A percentile compares a stretch with the other conserved stretches of the same genome.
Conservation (phyloP, 2,113 vertebrate species). For the Urocitellus parryii region DNA sequence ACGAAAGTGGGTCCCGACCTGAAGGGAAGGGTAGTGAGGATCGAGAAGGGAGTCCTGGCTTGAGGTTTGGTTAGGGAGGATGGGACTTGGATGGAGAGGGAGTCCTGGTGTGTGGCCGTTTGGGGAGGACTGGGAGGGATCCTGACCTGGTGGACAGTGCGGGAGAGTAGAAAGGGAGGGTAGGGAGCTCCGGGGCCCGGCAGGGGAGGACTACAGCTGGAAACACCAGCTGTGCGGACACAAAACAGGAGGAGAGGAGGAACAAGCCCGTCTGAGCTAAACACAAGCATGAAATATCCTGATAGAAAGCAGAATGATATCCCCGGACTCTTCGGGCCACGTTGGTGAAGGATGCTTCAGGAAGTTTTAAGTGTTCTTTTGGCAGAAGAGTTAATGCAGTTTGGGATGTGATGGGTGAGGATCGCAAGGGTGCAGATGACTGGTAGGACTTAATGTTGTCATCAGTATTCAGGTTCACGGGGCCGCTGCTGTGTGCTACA, state of each 20-base stretch:
- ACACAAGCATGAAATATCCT: neutral
- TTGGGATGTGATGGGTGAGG: neutral
- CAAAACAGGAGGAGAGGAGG: neutral
- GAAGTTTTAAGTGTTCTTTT: neutral
- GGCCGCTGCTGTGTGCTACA: neutral
- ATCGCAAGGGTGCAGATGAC: neutral
- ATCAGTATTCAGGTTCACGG: fast-evolving
- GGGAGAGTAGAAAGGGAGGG: neutral
- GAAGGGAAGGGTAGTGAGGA: neutral
- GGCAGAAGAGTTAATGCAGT: neutral
- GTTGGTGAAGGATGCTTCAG: neutral
- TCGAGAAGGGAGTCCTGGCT: neutral
- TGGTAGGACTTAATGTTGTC: too few relatives aligned
- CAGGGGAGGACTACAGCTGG: neutral
- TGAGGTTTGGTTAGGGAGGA: conserved; percentile 85
- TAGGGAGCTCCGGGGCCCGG: neutral
- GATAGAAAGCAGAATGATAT: neutral
- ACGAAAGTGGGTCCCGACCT: neutral
- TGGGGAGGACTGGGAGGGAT: neutral
- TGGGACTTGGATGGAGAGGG: too few relatives aligned
- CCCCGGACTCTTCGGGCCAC: neutral
- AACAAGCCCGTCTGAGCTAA: too few relatives aligned
- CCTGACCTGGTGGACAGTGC: neutral
- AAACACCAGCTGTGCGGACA: too few relatives aligned
- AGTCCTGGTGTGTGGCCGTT: too few relatives aligned